A percentile compares a stretch with the other conserved stretches of the same genome.
Evolutionary conservation across 2,797 vertebrate genomes (phyloP).

Genomic region (Trachops cirrhosus): DNA sequence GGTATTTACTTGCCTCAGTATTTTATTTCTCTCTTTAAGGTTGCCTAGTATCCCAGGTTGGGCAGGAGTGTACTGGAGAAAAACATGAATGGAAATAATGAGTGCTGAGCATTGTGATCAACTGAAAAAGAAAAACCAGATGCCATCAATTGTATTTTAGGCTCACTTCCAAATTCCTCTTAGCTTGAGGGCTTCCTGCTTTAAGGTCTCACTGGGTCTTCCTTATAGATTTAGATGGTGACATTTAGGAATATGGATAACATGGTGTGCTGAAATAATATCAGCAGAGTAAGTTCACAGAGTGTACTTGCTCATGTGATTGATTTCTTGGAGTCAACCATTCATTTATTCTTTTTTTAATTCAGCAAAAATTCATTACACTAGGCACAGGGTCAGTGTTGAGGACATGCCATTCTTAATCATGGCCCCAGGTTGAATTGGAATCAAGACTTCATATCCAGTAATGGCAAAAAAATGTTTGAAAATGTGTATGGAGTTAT

Average conservation of each 20-base stretch:
- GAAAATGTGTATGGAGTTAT: background rate
- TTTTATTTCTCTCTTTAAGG: background rate
- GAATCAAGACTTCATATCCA: slow-evolving; percentile 26
- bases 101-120: background rate
- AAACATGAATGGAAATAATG: background rate
- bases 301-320: background rate
- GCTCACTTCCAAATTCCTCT: background rate
- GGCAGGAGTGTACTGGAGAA: background rate
- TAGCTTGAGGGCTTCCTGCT: background rate
- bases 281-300: background rate
- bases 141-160: background rate
- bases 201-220: background rate
- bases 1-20: background rate
- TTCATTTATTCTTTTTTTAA: background rate
- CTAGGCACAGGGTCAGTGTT: background rate
- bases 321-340: background rate
- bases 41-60: background rate
- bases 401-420: background rate
- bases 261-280: background rate
- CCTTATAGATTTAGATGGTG: background rate
- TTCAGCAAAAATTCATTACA: background rate
- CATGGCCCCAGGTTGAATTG: background rate
- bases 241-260: background rate
- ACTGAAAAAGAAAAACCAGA: background rate
- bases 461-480: background rate